These are phyloP conservation scores for Oceanodroma leucorhoa DNA, from an alignment of 2,797 vertebrate genomes.

Conservation along the genomic window DNA sequence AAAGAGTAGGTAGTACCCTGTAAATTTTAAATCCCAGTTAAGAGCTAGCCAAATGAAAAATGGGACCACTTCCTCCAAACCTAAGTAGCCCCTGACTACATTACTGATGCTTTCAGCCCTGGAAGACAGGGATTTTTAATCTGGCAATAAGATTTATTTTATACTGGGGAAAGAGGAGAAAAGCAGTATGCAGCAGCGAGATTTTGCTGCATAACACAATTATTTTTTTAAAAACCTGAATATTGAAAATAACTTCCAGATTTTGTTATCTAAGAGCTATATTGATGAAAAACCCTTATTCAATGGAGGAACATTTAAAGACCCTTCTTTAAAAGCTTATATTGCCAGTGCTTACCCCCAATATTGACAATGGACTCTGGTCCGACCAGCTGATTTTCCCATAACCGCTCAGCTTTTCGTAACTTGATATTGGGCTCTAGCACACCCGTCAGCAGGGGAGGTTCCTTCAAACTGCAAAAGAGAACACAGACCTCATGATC, in stretches of 20 bases:
- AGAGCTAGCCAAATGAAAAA: background rate
- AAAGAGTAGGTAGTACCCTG: background rate
- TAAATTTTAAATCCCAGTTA: background rate
- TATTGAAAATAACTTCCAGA: background rate
- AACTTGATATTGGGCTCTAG: constrained; percentile 89
- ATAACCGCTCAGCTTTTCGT: constrained; percentile 83
- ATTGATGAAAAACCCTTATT: background rate
- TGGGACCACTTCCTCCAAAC: background rate
- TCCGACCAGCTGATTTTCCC: constrained; percentile 86
- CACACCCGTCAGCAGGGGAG: constrained; percentile 84
- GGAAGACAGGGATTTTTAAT: background rate
- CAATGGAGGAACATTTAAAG: background rate
- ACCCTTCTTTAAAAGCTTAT: background rate
- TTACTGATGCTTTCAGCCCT: background rate
- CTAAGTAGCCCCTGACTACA: background rate
- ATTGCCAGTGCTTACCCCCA: constrained; percentile 78
- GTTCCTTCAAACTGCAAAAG: constrained; percentile 85
- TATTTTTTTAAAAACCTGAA: background rate
- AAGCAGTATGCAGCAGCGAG: background rate
- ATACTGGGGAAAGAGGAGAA: background rate
- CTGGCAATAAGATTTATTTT: background rate
- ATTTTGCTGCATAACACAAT: background rate
- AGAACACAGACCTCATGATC: constrained; percentile 21
- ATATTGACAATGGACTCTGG: constrained; percentile 90
- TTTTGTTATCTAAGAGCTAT: background rate